Percentiles rank a stretch among this genome's conserved stretches.
These are phyloP conservation scores for Sitophilus oryzae DNA, from an alignment of 1,140 invertebrate genomes.

Conservation along the genomic window DNA sequence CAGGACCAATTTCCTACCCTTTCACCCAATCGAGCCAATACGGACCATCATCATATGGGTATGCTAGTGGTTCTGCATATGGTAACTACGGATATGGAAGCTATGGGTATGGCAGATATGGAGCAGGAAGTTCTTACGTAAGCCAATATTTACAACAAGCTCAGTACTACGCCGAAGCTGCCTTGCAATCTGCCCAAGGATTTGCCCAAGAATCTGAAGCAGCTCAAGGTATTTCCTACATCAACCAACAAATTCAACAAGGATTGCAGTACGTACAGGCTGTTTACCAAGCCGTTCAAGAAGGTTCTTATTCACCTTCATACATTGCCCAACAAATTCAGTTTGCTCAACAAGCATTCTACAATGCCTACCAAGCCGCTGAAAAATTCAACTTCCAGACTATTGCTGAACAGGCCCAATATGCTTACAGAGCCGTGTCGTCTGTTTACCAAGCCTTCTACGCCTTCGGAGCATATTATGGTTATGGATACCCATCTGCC, in stretches of 20 bases:
- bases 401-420: constrained; percentile 11
- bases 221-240: constrained; percentile 2
- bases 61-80: no score
- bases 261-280: constrained; percentile 3
- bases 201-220: background rate
- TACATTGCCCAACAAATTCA: constrained; percentile 1
- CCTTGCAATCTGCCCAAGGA: background rate
- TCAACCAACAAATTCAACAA: constrained; percentile 9
- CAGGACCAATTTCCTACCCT: constrained; percentile 1
- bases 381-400: background rate
- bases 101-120: constrained; percentile 2
- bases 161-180: constrained; percentile 10
- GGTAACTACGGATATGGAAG: background rate
- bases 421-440: constrained; percentile 4
- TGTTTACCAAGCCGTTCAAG: constrained; percentile 1
- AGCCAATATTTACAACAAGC: constrained; percentile 7
- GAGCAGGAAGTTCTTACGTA: background rate
- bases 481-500: no score
- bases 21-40: background rate
- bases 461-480: no score
- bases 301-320: constrained; percentile 9
- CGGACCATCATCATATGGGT: background rate
- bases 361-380: constrained; percentile 12
- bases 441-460: constrained; percentile 9
- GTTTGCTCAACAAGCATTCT: constrained; percentile 14